Conservation (phyloP, 2,113 vertebrate species). For the Bambusicola thoracicus region DNA sequence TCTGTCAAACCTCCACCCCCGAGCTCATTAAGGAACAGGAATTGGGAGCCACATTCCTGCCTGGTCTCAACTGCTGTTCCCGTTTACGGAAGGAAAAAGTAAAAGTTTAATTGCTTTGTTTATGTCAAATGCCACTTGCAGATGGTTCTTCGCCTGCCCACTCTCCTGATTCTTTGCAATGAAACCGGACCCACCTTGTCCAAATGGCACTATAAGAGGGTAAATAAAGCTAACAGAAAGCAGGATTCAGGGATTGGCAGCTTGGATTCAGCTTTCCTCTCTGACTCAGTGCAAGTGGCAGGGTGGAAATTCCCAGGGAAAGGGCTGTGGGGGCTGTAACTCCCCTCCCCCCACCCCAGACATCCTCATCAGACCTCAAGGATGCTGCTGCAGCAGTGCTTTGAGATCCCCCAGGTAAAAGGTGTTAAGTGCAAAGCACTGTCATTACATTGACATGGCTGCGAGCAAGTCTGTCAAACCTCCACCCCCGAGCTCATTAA, state of each 20-base stretch:
- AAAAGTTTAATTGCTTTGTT: constrained; percentile 40
- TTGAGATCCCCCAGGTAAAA: constrained; percentile 26
- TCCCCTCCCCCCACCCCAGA: background rate
- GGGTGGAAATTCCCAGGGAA: background rate
- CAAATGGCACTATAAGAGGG: background rate
- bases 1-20: constrained; percentile 18
- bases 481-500: constrained; percentile 15
- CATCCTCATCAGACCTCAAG: background rate
- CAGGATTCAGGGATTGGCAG: background rate
- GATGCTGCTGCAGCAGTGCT: background rate
- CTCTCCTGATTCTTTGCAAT: background rate
- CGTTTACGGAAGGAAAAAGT: background rate
- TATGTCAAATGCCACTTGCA: constrained; percentile 1
- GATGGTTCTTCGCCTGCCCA: background rate
- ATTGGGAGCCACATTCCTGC: constrained; percentile 43
- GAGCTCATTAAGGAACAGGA: constrained; percentile 22
- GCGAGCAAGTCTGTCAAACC: constrained; percentile 10
- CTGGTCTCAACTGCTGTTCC: background rate
- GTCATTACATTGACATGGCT: background rate
- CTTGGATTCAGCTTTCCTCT: background rate
- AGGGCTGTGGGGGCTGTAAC: background rate
- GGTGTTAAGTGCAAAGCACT: constrained; percentile 6
- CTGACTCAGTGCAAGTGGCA: rapidly evolving
- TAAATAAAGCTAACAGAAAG: background rate
- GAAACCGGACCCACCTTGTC: rapidly evolving